phyloP scores from a whole-genome alignment of 2,888 invertebrate genomes.

The Andrena camellia region DNA sequence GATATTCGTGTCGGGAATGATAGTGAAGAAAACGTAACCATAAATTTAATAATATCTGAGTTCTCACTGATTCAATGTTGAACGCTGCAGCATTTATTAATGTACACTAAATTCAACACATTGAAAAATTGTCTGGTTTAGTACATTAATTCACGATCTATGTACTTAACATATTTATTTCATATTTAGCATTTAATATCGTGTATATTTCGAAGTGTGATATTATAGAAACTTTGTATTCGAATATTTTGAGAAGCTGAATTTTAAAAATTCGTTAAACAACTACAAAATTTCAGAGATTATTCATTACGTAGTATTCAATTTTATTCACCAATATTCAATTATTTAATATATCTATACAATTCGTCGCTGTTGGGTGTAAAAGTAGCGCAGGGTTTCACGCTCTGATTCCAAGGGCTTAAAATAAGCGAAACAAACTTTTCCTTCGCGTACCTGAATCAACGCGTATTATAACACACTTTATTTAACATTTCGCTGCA shows the following conservation, averaged over 20 bases:
- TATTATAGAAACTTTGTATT: background rate
- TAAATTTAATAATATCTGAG: slow-evolving; percentile 25
- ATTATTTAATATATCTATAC: slow-evolving; percentile 10
- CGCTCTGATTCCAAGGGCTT: slow-evolving; percentile 48
- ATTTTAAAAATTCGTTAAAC: background rate
- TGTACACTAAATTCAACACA: background rate
- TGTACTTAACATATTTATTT: too few species aligned
- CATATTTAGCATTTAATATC: background rate
- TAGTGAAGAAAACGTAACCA: slow-evolving; percentile 28
- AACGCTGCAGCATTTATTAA: background rate
- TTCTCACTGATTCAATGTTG: background rate
- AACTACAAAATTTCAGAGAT: background rate
- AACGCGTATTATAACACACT: background rate
- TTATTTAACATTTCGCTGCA: background rate
- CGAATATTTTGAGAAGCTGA: background rate
- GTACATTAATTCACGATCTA: too few species aligned
- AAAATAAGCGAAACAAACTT: slow-evolving; percentile 33
- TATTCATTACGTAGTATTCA: background rate
- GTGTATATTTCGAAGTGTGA: background rate
- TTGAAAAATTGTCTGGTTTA: too few species aligned
- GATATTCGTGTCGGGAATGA: slow-evolving; percentile 46
- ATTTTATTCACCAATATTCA: background rate
- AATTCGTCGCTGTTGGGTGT: slow-evolving; percentile 18
- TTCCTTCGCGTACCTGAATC: slow-evolving; percentile 14
- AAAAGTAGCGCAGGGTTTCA: slow-evolving; percentile 36